Conservation (phyloP, 2,113 vertebrate genomes). For the Motacilla alba region DNA sequence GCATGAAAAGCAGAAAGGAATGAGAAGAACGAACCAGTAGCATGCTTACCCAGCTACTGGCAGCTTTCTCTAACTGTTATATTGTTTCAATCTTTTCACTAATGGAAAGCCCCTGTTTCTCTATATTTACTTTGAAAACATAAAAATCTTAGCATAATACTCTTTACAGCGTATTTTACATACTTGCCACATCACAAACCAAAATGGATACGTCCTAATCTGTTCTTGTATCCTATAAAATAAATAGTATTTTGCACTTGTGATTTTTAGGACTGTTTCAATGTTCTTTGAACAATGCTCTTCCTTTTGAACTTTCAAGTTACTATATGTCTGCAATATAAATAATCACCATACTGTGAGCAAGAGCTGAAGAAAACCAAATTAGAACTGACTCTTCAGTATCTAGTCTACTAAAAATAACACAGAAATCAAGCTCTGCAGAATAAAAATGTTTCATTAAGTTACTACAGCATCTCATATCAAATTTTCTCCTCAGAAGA, state of each 20-base stretch:
- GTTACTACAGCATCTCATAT: neutral
- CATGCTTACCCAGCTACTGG: neutral
- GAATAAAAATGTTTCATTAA: neutral
- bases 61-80: neutral
- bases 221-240: neutral
- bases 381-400: neutral
- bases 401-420: slow-evolving; percentile 12
- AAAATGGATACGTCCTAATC: neutral
- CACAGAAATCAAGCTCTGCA: neutral
- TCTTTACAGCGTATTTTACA: neutral
- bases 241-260: neutral
- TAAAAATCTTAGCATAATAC: neutral
- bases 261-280: neutral
- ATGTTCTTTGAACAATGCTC: neutral
- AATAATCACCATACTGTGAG: neutral
- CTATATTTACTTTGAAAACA: neutral
- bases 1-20: neutral
- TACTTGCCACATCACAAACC: neutral
- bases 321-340: neutral
- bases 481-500: neutral
- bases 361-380: neutral
- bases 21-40: neutral
- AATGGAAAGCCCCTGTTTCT: neutral
- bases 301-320: neutral
- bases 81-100: neutral